Percentiles rank a stretch among this genome's conserved stretches.
phyloP scores from a whole-genome alignment of 2,888 invertebrate genomes.

The Ceriagrion tenellum region DNA sequence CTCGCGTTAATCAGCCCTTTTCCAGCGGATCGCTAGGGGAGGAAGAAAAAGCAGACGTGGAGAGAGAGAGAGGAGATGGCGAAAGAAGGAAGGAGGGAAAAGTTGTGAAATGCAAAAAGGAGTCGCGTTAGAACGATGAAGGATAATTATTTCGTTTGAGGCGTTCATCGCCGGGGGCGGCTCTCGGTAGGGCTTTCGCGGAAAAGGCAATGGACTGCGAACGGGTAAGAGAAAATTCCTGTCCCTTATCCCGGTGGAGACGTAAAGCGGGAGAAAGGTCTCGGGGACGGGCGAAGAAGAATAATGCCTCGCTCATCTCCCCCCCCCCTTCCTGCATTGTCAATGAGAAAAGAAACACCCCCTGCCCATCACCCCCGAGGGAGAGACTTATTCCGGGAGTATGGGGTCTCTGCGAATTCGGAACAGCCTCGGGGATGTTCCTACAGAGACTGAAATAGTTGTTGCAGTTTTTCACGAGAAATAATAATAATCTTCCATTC shows the following conservation, averaged over 20 bases:
- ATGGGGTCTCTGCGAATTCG: too few species aligned
- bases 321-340: too few species aligned
- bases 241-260: neutral
- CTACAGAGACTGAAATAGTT: too few species aligned
- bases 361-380: too few species aligned
- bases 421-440: too few species aligned
- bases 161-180: neutral
- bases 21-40: neutral
- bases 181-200: neutral
- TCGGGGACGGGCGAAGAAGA: too few species aligned
- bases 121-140: neutral
- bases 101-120: neutral
- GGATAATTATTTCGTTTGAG: conserved; percentile 32
- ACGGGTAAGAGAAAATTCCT: neutral
- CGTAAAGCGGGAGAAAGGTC: neutral
- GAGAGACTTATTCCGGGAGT: too few species aligned
- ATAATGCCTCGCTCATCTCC: too few species aligned
- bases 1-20: neutral
- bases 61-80: neutral
- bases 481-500: too few species aligned
- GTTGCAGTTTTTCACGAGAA: too few species aligned
- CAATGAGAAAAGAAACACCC: neutral
- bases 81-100: neutral
- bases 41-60: neutral
- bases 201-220: neutral